Evolutionary conservation across 2,113 vertebrate genomes (phyloP).

Genomic region (Stercorarius parasiticus): DNA sequence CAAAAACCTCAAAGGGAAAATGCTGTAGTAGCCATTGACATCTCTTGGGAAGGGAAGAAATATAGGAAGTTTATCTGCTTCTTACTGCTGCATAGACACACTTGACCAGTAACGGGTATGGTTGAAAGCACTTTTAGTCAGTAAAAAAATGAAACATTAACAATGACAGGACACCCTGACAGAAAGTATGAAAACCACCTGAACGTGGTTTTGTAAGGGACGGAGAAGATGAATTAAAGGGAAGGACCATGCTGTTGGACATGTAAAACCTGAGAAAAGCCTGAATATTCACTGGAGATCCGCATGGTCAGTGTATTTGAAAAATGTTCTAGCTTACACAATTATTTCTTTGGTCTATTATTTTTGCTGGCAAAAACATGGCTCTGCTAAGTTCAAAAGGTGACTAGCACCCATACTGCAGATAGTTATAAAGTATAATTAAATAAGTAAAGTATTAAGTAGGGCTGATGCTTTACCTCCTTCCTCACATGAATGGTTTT

Average conservation of each 20-base stretch:
- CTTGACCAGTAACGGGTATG: neutral
- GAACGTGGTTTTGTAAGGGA: neutral
- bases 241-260: neutral
- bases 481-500: neutral
- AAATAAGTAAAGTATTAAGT: neutral
- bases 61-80: neutral
- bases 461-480: neutral
- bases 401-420: neutral
- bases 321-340: neutral
- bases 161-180: neutral
- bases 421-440: neutral
- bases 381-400: neutral
- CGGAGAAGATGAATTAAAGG: neutral
- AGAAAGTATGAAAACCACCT: neutral
- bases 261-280: neutral
- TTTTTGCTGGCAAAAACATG: neutral
- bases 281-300: neutral
- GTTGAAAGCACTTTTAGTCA: neutral
- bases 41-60: neutral
- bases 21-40: neutral
- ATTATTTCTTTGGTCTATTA: neutral
- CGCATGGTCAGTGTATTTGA: neutral
- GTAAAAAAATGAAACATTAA: rapidly evolving
- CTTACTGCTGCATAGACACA: neutral
- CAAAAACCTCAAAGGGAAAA: neutral